These are phyloP conservation scores for Agonopterix arenella DNA, from an alignment of 2,888 invertebrate genomes.

Conservation along the genomic window DNA sequence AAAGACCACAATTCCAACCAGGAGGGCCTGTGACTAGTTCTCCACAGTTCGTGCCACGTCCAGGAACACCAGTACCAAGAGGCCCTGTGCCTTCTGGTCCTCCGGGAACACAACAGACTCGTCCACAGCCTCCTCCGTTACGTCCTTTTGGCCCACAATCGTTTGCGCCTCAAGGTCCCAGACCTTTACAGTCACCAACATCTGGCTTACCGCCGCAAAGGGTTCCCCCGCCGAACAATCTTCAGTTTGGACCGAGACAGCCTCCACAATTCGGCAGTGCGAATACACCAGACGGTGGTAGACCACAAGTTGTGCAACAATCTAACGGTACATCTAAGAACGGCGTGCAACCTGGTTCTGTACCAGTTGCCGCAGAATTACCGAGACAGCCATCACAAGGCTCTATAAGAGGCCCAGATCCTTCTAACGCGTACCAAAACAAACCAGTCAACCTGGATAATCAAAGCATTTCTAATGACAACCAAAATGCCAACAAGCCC, in stretches of 20 bases:
- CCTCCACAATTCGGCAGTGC: slow-evolving; percentile 42
- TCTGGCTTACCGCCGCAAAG: slow-evolving; percentile 48
- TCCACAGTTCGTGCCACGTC: slow-evolving; percentile 49
- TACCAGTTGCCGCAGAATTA: slow-evolving; percentile 32
- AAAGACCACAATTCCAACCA: slow-evolving; percentile 62
- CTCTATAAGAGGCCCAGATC: slow-evolving; percentile 52
- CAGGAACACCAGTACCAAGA: slow-evolving; percentile 44
- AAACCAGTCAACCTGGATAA: slow-evolving; percentile 69
- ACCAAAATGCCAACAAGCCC: slow-evolving; percentile 44
- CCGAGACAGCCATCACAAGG: slow-evolving; percentile 65
- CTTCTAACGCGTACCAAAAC: slow-evolving; percentile 40
- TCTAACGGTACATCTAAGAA: slow-evolving; percentile 46
- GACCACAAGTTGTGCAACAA: slow-evolving; percentile 36
- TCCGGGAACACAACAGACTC: slow-evolving; percentile 42
- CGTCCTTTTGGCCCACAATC: slow-evolving; percentile 59
- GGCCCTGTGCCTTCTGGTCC: slow-evolving; percentile 39
- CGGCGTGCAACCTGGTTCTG: slow-evolving; percentile 28
- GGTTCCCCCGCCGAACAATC: slow-evolving; percentile 63
- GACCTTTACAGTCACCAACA: slow-evolving; percentile 46
- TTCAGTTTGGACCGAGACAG: slow-evolving; percentile 70
- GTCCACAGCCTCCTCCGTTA: slow-evolving; percentile 40
- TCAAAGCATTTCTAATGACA: slow-evolving; percentile 46
- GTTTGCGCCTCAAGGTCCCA: slow-evolving; percentile 45
- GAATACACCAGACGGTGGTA: slow-evolving; percentile 52
- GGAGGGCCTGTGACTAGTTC: slow-evolving; percentile 58